Conservation (phyloP, 1,140 invertebrate species). For the Drosophila fuyamai region DNA sequence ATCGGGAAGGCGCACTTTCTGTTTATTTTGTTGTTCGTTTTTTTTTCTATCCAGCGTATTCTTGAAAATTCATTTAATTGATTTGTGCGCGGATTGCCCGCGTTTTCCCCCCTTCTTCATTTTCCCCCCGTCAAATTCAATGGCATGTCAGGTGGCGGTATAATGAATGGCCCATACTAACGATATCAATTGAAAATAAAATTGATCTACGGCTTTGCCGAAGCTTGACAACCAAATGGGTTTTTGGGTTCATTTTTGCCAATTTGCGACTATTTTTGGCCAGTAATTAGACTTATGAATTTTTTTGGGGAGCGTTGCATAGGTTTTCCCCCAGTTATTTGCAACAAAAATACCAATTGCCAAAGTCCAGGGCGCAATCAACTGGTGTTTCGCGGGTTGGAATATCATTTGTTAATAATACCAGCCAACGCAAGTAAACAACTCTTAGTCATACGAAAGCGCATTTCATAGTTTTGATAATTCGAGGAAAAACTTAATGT, state of each 20-base stretch:
- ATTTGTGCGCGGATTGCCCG: conserved; percentile 7
- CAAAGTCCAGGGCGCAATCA: background rate
- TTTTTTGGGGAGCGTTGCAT: conserved; percentile 7
- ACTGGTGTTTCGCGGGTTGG: background rate
- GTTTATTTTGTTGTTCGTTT: conserved; percentile 26
- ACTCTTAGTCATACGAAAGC: conserved; percentile 17
- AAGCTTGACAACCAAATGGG: background rate
- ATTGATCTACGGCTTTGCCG: conserved; percentile 46
- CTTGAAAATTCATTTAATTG: conserved; percentile 18
- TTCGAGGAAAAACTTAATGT: background rate
- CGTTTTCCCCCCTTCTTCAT: background rate
- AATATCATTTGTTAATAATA: conserved; percentile 14
- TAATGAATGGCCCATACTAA: conserved; percentile 39
- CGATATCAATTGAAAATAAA: conserved; percentile 45
- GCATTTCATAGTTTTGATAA: conserved; percentile 1
- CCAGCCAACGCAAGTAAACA: conserved; percentile 12
- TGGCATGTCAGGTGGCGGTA: conserved; percentile 49
- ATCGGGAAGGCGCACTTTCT: conserved; percentile 33
- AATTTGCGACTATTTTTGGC: background rate
- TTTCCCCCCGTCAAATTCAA: conserved; percentile 24
- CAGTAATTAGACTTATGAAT: background rate
- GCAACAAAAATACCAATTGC: background rate
- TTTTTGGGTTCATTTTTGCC: background rate
- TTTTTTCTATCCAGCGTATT: conserved; percentile 2
- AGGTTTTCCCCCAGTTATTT: conserved; percentile 3